Evolutionary conservation across 1,140 invertebrate species (phyloP), one percentile per base, ranked within the genome.

Genomic region (Daktulosphaira vitifoliae): DNA sequence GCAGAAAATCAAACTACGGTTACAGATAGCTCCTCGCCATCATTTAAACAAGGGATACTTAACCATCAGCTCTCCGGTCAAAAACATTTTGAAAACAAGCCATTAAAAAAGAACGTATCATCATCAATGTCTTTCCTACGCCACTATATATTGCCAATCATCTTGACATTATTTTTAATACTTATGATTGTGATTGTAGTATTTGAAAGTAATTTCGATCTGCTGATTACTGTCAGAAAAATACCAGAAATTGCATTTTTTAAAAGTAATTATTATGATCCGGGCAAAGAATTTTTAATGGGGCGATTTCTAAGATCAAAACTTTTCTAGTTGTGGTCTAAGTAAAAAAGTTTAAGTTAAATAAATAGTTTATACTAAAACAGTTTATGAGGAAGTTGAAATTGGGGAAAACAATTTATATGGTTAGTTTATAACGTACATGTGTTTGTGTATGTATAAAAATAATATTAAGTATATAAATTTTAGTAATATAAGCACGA

Each of bases 241-340:
- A 81, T 83, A 70, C 89, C 88, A 16, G 88, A 91, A 77, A 84
- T 91, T 75, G 79, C 87, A 25, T 81, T 85, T 51, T 78, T 91
- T 48, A 81, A 84, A 67, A 82, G 84, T 71, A 84, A 89, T 71
- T 89, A 90, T 73, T 92, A 92, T 75, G 82, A 85, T 71, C 88
- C 89, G 7, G 78, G 87, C 22, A 90, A 89, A 75, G 82, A 89
- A 68, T 90, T 85, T 75, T 74, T 88, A 64, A 79, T 62, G 42
- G 11, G 13, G 1, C 56, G 78, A 71, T 77, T 72, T 67, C 78
- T 77, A 65, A 72, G 77, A n/a, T 65, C 54, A 48, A 62, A 62
- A 18, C 44, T 48, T 11, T 62, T 62, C 46, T 48, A 62, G 11
- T n/a, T n/a, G n/a, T n/a, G n/a, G n/a, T n/a, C n/a, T n/a, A n/a